Conservation (phyloP, 2,797 vertebrate genomes). For the Micropoecilia bifurca region DNA sequence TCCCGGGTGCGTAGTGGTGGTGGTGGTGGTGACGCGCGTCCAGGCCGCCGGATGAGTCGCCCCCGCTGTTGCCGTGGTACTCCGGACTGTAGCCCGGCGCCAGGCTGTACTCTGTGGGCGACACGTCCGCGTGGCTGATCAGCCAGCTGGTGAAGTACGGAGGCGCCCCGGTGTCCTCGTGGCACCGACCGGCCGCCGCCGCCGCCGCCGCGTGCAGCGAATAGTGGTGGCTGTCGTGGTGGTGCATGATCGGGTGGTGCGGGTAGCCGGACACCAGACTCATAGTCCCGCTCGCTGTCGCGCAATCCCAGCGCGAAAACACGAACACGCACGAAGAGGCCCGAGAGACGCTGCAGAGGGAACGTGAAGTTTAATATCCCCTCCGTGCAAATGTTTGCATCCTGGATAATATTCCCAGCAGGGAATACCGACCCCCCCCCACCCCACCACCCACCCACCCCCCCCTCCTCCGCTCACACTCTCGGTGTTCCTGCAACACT, state of each 20-base stretch:
- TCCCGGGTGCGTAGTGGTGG: conserved; percentile 55
- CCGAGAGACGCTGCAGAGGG: conserved; percentile 25
- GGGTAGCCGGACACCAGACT: conserved; percentile 96
- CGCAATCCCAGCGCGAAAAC: neutral
- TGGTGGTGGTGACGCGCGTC: conserved; percentile 69
- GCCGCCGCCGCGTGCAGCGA: conserved; percentile 88
- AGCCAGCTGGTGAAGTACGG: conserved; percentile 99
- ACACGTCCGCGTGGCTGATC: conserved; percentile 96
- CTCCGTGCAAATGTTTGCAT: conserved; percentile 34
- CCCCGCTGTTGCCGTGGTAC: conserved; percentile 65
- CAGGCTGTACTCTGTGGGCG: conserved; percentile 90
- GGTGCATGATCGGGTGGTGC: conserved; percentile 96
- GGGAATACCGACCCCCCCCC: neutral
- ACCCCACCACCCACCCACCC: no score
- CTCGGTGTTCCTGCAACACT: neutral
- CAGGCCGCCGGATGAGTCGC: conserved; percentile 49
- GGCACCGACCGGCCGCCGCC: conserved; percentile 88
- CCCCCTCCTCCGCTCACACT: neutral
- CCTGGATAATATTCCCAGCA: neutral
- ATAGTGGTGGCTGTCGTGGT: conserved; percentile 89
- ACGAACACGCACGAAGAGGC: neutral
- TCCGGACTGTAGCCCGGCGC: conserved; percentile 75
- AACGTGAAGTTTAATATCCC: conserved; percentile 16
- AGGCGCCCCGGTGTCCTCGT: conserved; percentile 86
- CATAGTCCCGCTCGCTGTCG: conserved; percentile 78